Percentiles rank a stretch among this genome's conserved stretches.
phyloP scores from a whole-genome alignment of 2,113 vertebrate species.

The Malurus alboscapulatus region DNA sequence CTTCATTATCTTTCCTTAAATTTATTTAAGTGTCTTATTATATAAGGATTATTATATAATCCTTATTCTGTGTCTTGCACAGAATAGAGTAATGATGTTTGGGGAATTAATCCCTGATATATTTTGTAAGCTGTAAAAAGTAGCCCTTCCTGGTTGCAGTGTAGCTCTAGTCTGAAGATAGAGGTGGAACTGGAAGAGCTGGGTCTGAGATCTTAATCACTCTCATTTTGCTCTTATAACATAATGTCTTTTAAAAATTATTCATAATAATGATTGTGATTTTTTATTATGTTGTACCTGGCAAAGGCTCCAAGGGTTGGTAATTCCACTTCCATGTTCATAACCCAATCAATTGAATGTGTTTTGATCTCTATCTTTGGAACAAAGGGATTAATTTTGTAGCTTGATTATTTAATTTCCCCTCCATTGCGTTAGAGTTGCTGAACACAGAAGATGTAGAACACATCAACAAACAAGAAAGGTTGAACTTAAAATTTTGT shows the following conservation, averaged over 20 bases:
- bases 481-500: background rate
- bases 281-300: background rate
- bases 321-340: background rate
- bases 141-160: background rate
- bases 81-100: background rate
- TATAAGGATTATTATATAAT: no score
- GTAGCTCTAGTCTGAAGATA: background rate
- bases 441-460: background rate
- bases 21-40: no score
- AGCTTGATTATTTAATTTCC: background rate
- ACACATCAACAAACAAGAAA: background rate
- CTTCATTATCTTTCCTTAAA: background rate
- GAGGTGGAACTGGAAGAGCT: background rate
- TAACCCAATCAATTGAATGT: background rate
- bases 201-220: background rate
- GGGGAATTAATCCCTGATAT: background rate
- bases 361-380: conserved; percentile 2
- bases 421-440: background rate
- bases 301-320: background rate
- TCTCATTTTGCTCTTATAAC: background rate
- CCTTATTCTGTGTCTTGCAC: background rate
- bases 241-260: background rate
- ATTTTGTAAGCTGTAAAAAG: background rate
- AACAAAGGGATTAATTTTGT: conserved; percentile 21
- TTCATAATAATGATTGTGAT: background rate